Percentiles rank a stretch among this genome's conserved stretches.
Conservation (phyloP, 2,888 invertebrate genomes). For the Allophyes oxyacanthae region DNA sequence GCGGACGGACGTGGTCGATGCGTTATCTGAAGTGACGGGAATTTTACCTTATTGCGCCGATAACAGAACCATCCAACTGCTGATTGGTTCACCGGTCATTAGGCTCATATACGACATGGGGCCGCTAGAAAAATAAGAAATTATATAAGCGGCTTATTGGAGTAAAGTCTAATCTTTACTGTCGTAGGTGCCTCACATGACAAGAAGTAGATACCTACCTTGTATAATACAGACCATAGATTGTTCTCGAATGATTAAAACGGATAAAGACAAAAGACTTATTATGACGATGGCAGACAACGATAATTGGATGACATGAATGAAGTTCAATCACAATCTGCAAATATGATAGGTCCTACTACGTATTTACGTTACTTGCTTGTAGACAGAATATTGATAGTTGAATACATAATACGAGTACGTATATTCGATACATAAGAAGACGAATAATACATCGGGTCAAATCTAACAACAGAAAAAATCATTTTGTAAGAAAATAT, state of each 20-base stretch:
- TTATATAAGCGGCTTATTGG: constrained; percentile 20
- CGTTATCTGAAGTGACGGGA: constrained; percentile 50
- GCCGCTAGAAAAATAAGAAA: constrained; percentile 15
- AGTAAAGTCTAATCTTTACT: constrained; percentile 16
- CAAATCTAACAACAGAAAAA: too few relatives aligned
- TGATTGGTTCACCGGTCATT: constrained; percentile 35
- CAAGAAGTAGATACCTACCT: background rate
- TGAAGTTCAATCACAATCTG: constrained; percentile 40
- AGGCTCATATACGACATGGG: constrained; percentile 9
- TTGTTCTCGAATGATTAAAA: constrained; percentile 25
- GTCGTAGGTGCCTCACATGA: constrained; percentile 7
- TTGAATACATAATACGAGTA: constrained; percentile 3
- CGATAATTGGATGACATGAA: constrained; percentile 28
- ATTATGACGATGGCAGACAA: constrained; percentile 10
- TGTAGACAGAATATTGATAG: constrained; percentile 14
- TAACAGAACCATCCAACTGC: constrained; percentile 31
- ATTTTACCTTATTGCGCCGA: constrained; percentile 60
- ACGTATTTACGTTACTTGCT: constrained; percentile 28
- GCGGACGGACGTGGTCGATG: constrained; percentile 16
- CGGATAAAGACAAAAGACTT: constrained; percentile 12
- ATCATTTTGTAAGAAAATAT: too few relatives aligned
- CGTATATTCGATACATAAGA: background rate
- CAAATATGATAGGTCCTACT: constrained; percentile 10
- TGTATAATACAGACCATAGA: background rate
- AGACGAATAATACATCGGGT: too few relatives aligned